Evolutionary conservation across 2,888 invertebrate species (phyloP).

Genomic region (Cataglyphis altisquamis): DNA sequence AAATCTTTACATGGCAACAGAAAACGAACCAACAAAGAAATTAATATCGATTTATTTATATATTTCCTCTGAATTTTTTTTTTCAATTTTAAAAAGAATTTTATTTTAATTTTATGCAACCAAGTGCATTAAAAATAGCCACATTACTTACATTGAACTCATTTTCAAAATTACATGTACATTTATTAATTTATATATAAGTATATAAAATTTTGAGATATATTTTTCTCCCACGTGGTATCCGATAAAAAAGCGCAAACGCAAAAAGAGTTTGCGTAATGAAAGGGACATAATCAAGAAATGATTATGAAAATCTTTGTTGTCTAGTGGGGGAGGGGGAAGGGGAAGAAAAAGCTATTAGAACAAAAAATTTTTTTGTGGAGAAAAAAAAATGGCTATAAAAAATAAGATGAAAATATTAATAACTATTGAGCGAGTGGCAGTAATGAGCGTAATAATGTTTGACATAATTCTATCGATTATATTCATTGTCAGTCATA

Average conservation of each 20-base stretch:
- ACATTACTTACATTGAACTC: not conserved
- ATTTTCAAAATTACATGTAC: not conserved
- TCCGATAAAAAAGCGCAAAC: not conserved
- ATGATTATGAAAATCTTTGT: slow-evolving; percentile 24
- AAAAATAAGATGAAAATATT: slow-evolving; percentile 49
- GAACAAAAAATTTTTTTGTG: slow-evolving; percentile 17
- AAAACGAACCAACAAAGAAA: not conserved
- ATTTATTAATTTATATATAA: not conserved
- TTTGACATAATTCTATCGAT: not conserved
- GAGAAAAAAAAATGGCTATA: slow-evolving; percentile 42
- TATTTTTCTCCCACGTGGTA: not conserved
- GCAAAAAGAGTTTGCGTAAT: not conserved
- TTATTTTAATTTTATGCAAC: too few relatives aligned
- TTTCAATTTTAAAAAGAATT: not conserved
- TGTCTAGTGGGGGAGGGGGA: not conserved
- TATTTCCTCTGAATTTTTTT: not conserved
- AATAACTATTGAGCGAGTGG: slow-evolving; percentile 20
- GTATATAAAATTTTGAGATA: not conserved
- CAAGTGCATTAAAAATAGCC: not conserved
- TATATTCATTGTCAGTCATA: not conserved
- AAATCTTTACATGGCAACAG: not conserved
- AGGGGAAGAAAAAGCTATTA: not conserved
- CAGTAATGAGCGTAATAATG: slow-evolving; percentile 40
- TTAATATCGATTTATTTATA: not conserved
- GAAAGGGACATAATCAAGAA: slow-evolving; percentile 15